Conservation (phyloP, 92 coral and sea anemone genomes). For the Porites lobata region DNA sequence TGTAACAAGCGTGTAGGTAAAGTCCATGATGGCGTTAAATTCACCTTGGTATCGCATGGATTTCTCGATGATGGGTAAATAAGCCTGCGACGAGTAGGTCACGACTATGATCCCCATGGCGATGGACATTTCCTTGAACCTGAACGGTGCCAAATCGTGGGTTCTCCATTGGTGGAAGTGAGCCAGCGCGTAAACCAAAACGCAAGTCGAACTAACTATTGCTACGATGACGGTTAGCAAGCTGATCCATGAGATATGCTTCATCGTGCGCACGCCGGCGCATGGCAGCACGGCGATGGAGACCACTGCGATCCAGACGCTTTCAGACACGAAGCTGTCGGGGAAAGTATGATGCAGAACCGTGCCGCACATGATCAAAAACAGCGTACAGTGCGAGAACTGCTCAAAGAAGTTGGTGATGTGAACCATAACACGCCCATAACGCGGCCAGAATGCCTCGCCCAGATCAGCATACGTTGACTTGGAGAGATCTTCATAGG, state of each 20-base stretch:
- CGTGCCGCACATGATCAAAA: conserved; percentile 93
- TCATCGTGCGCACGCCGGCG: conserved; percentile 88
- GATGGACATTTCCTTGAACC: conserved; percentile 84
- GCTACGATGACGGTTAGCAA: conserved; percentile 86
- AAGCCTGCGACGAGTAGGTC: conserved; percentile 87
- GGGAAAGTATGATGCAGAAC: conserved; percentile 93
- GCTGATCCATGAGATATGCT: conserved; percentile 89
- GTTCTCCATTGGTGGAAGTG: conserved; percentile 83
- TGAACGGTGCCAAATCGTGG: conserved; percentile 79
- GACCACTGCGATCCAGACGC: conserved; percentile 86
- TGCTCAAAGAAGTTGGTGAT: conserved; percentile 91
- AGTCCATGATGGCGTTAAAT: conserved; percentile 95
- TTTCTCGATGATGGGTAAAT: conserved; percentile 85
- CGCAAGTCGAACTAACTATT: conserved; percentile 88
- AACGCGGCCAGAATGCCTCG: conserved; percentile 91
- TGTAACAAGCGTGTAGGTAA: conserved; percentile 89
- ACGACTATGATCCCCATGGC: conserved; percentile 91
- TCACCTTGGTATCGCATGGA: conserved; percentile 92
- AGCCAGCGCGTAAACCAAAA: conserved; percentile 75
- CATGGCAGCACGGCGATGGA: conserved; percentile 88
- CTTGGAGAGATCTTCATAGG: conserved; percentile 75
- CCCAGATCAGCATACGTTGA: conserved; percentile 90
- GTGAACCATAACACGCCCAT: conserved; percentile 90
- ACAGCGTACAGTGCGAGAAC: conserved; percentile 90
- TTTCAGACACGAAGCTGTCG: conserved; percentile 89